Percentiles rank a stretch among this genome's conserved stretches.
phyloP scores from a whole-genome alignment of 2,797 vertebrate species.

The Sebastes matsubarae region DNA sequence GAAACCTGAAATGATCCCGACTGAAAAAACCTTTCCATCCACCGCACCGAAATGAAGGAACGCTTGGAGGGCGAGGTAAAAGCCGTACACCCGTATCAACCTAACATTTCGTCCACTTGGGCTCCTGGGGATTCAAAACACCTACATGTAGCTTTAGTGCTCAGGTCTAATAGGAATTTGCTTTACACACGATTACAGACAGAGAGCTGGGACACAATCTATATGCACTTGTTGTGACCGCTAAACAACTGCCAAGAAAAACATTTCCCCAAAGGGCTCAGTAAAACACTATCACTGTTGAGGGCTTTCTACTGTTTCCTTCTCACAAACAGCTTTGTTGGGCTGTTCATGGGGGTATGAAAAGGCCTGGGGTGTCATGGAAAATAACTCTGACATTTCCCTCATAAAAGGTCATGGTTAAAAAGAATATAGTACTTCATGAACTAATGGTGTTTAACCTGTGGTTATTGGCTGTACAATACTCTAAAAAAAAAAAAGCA shows the following conservation, averaged over 20 bases:
- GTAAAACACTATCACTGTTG: constrained; percentile 12
- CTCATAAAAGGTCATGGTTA: constrained; percentile 2
- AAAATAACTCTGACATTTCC: neutral
- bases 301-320: neutral
- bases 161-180: constrained; percentile 30
- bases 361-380: neutral
- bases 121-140: constrained; percentile 29
- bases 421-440: neutral
- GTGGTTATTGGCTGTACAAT: neutral
- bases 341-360: neutral
- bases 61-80: neutral
- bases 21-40: neutral
- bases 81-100: neutral
- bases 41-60: neutral
- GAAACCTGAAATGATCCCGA: neutral
- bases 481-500: neutral
- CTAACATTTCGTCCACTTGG: constrained; percentile 12
- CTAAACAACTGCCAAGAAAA: constrained; percentile 40
- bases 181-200: constrained; percentile 42
- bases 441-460: neutral
- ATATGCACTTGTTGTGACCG: constrained; percentile 26
- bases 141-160: constrained; percentile 7
- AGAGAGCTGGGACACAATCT: constrained; percentile 24
- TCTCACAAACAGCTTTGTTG: neutral
- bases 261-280: constrained; percentile 18